Evolutionary conservation across 2,113 vertebrate species (phyloP).

Genomic region (Silurus asotus): DNA sequence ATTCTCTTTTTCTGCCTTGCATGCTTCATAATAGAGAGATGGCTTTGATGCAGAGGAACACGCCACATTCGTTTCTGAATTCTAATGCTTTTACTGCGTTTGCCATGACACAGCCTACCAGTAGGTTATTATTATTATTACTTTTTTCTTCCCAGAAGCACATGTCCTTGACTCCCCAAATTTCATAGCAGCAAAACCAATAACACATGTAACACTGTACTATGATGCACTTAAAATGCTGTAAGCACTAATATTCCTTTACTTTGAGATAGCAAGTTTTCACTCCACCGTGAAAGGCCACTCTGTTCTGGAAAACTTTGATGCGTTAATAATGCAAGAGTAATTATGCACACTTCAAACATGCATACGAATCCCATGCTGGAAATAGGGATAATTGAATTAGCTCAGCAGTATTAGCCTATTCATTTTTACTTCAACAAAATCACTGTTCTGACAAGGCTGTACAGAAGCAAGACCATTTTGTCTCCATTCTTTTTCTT

Average conservation of each 20-base stretch:
- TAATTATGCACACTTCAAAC: neutral
- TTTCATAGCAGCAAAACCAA: neutral
- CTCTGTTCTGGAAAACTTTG: neutral
- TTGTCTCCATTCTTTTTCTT: neutral
- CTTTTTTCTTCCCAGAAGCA: neutral
- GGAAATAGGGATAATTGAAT: neutral
- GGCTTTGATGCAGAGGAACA: constrained; percentile 22
- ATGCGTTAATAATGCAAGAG: neutral
- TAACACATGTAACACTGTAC: neutral
- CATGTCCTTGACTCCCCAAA: neutral
- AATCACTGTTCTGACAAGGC: neutral
- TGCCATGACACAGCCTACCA: neutral
- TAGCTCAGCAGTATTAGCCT: neutral
- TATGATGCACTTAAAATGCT: neutral
- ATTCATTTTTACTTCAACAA: neutral
- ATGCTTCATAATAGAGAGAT: constrained; percentile 20
- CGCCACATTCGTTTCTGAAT: constrained; percentile 23
- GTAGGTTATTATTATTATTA: neutral
- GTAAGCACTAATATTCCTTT: neutral
- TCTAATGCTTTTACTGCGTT: constrained; percentile 3
- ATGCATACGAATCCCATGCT: neutral
- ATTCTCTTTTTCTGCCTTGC: constrained; percentile 61
- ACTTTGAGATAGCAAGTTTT: neutral
- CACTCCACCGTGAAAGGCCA: neutral
- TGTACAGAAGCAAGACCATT: neutral